These are phyloP conservation scores for Stichopus horrens DNA, from an alignment of 53 echinoderm and acorn worm genomes.

Conservation along the genomic window DNA sequence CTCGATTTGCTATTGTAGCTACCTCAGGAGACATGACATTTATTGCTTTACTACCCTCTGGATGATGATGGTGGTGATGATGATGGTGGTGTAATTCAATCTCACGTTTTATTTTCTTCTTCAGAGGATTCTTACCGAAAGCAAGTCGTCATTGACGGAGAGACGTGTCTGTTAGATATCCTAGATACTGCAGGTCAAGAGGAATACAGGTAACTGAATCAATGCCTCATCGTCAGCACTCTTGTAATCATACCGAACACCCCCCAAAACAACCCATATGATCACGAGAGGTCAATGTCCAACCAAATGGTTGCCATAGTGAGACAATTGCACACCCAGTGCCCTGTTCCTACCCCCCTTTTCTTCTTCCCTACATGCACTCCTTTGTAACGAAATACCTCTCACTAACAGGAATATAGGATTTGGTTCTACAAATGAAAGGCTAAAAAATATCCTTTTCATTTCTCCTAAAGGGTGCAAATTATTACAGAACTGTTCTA, in stretches of 20 bases:
- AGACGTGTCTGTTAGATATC: conserved; percentile 97
- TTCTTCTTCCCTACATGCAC: too few species aligned
- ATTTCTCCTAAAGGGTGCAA: too few species aligned
- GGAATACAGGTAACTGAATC: conserved; percentile 86
- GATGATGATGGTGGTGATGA: not conserved
- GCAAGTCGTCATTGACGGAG: conserved; percentile 99
- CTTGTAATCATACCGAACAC: not conserved
- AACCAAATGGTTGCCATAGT: too few species aligned
- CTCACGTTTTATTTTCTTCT: not conserved
- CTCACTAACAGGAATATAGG: too few species aligned
- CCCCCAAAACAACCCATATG: not conserved
- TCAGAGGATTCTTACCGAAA: conserved; percentile 99
- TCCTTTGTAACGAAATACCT: too few species aligned
- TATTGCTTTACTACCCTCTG: not conserved
- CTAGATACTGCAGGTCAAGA: conserved; percentile 99
- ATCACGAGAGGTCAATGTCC: too few species aligned
- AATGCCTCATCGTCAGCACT: not conserved
- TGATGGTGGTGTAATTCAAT: not conserved
- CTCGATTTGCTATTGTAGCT: not conserved
- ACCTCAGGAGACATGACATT: not conserved
- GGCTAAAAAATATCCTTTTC: too few species aligned
- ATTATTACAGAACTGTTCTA: too few species aligned
- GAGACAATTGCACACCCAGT: too few species aligned
- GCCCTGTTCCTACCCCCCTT: too few species aligned
- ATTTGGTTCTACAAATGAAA: too few species aligned